A percentile compares a stretch with the other conserved stretches of the same genome.
Evolutionary conservation across 2,113 vertebrate genomes (phyloP).

Genomic region (Spea bombifrons): DNA sequence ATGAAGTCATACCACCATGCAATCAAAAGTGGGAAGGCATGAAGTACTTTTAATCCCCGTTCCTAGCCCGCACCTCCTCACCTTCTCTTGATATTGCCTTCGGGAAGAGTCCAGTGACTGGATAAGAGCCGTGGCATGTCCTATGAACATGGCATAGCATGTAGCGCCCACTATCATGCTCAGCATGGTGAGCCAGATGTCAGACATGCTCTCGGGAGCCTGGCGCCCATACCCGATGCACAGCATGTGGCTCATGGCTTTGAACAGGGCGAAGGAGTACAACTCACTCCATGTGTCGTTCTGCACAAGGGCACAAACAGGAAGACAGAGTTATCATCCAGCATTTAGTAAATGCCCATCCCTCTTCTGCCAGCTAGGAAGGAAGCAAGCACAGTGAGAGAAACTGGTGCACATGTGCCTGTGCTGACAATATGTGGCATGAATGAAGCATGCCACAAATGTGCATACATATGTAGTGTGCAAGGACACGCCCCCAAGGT

Average conservation of each 20-base stretch:
- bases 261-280: conserved; percentile 96
- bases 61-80: conserved; percentile 48
- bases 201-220: conserved; percentile 93
- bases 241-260: conserved; percentile 99
- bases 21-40: background rate
- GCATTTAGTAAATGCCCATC: background rate
- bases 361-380: background rate
- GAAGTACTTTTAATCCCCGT: background rate
- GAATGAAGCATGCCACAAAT: conserved; percentile 38
- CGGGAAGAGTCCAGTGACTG: conserved; percentile 89
- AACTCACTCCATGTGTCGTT: conserved; percentile 94
- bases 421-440: conserved; percentile 33
- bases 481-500: conserved; percentile 23
- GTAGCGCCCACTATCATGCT: conserved; percentile 98
- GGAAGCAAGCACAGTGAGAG: background rate
- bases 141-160: conserved; percentile 94
- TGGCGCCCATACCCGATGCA: conserved; percentile 95
- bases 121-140: conserved; percentile 87
- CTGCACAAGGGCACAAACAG: conserved; percentile 60
- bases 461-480: conserved; percentile 23
- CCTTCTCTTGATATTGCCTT: conserved; percentile 92
- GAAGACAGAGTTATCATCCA: background rate
- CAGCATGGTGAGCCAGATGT: conserved; percentile 98
- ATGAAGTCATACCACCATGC: background rate
- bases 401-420: conserved; percentile 24